These are phyloP conservation scores for Lissocephala sabroskyi DNA, from an alignment of 2,888 invertebrate species.

Conservation along the genomic window DNA sequence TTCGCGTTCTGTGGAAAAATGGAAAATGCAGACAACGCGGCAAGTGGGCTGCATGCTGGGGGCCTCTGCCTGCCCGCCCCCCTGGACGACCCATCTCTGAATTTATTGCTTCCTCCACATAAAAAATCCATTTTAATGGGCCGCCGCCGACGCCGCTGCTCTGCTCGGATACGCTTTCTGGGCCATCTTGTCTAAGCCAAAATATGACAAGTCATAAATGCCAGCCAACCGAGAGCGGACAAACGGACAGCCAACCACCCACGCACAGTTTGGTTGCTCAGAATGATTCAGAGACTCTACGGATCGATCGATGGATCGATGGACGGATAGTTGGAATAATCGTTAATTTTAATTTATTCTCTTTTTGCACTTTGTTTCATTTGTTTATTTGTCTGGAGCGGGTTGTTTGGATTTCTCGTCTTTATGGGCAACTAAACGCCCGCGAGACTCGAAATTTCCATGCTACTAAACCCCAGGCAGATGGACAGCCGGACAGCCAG, in stretches of 20 bases:
- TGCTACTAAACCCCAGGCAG: no score
- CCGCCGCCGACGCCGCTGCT: background rate
- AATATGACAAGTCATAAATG: conserved; percentile 62
- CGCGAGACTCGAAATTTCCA: background rate
- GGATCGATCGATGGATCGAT: no score
- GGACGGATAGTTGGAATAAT: no score
- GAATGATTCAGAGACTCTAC: background rate
- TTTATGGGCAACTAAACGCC: conserved; percentile 3
- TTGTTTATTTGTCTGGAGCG: conserved; percentile 6
- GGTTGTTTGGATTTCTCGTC: background rate
- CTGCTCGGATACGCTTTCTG: background rate
- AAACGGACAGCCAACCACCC: conserved; percentile 9
- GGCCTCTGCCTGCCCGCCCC: no score
- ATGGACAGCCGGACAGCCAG: no score
- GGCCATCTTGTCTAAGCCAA: conserved; percentile 23
- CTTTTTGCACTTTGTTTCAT: conserved; percentile 36
- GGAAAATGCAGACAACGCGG: no score
- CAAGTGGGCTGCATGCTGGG: background rate
- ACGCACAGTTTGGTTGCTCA: background rate
- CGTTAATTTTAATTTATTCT: conserved; percentile 63
- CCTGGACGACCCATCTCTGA: no score
- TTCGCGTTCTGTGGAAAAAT: background rate
- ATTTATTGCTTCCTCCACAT: conserved; percentile 51
- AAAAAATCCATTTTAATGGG: background rate
- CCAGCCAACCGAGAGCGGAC: conserved; percentile 28